phyloP scores from a whole-genome alignment of 2,797 vertebrate species.

The Myotis pilosus region DNA sequence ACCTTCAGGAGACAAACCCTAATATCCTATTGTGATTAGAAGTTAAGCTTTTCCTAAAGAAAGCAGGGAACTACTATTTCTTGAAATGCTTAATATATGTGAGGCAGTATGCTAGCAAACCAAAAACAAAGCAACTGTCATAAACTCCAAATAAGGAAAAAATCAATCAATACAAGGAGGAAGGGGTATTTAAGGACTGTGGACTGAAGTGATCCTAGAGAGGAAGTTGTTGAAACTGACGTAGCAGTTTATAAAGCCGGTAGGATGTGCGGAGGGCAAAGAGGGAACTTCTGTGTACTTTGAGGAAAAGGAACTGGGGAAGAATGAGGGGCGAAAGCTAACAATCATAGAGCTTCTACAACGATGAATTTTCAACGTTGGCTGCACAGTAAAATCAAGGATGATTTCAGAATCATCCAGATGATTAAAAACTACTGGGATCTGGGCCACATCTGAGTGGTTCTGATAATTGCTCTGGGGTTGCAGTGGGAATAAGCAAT shows the following conservation, averaged over 20 bases:
- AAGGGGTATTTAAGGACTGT: neutral
- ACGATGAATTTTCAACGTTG: neutral
- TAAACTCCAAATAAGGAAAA: conserved; percentile 8
- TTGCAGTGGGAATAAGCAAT: neutral
- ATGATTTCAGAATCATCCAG: neutral
- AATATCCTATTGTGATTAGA: conserved; percentile 15
- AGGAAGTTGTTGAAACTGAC: neutral
- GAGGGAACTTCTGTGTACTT: neutral
- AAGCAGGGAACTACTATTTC: conserved; percentile 59
- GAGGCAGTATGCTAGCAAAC: neutral
- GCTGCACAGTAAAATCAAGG: neutral
- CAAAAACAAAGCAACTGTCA: neutral
- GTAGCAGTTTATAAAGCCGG: neutral
- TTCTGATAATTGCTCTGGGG: neutral
- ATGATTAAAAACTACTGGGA: neutral
- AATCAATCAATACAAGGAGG: neutral
- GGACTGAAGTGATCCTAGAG: neutral
- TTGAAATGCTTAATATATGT: neutral
- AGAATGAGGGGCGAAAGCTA: neutral
- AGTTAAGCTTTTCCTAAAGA: conserved; percentile 52
- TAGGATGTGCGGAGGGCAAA: accelerated
- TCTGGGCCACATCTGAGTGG: neutral
- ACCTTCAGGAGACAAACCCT: conserved; percentile 16
- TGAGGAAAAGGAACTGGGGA: neutral
- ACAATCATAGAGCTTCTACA: accelerated